Evolutionary conservation across 2,113 vertebrate genomes (phyloP), one percentile per base, ranked within the genome.

Genomic region (Alouatta palliata): DNA sequence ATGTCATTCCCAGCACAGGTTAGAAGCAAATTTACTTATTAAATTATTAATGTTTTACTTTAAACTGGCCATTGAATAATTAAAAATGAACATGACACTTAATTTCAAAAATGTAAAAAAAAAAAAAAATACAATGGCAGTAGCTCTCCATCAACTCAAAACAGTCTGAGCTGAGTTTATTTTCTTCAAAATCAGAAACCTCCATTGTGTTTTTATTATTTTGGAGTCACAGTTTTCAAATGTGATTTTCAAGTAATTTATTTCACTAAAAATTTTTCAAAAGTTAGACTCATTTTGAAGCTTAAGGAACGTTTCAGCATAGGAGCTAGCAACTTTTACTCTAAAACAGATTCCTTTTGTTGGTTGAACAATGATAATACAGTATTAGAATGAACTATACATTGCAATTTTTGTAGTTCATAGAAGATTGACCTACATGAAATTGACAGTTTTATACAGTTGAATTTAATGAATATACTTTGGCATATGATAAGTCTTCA

Each of bases 41-140:
- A 96, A 98, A 98, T 98, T 98, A 98, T 97, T 77, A 93, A 97
- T 97, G 96, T 97, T 97, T 97, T 97, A 95, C 94, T 97, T 94
- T 86, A 70, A 96, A 79, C 85, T 97, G 95, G 90, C 92, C 96
- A 96, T 47, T 95, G 90, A 94, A 96, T 97, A 97, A 97, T 98
- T 98, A 68, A 85, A 97, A 98, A 96, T 91, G 91, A 98, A 97
- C 97, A 91, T 83, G 96, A 94, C 79, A 85, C 88, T 95, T 70
- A 35, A 97, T 98, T 98, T 82, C 79, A 70, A 27, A 89, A 89
- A 64, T 58, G 87, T 85, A 76, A 64, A 87, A 70, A 77, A n/a
- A n/a, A n/a, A n/a, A 96, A 58, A 8, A 73, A 75, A 92, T 85
- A 75, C 56, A 58, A 37, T 21, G 66, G 10, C 68, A 87, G 10